These are phyloP conservation scores for Drosophila robusta DNA, from an alignment of 2,888 invertebrate genomes.

Conservation along the genomic window DNA sequence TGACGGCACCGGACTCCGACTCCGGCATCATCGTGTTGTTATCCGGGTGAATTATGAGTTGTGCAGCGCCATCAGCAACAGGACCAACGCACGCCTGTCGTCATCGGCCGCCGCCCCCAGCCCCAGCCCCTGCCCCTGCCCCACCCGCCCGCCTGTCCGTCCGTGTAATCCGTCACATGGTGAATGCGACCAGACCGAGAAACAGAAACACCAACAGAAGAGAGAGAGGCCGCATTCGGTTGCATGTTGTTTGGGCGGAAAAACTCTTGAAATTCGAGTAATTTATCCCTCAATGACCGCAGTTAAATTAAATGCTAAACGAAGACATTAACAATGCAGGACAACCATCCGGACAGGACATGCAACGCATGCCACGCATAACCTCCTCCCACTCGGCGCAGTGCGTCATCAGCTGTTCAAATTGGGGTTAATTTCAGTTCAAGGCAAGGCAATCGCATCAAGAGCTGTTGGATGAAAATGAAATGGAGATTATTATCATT, in stretches of 20 bases:
- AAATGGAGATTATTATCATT: background rate
- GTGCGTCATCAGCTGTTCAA: slow-evolving; percentile 11
- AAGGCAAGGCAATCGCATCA: slow-evolving; percentile 1
- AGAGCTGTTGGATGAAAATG: background rate
- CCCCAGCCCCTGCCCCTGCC: background rate
- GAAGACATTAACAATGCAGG: slow-evolving; percentile 79
- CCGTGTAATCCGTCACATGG: slow-evolving; percentile 61
- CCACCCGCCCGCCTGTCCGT: slow-evolving; percentile 15
- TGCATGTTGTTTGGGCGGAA: slow-evolving; percentile 25
- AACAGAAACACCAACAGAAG: background rate
- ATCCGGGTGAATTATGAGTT: slow-evolving; percentile 76
- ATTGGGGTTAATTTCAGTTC: slow-evolving; percentile 40
- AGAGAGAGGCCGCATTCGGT: slow-evolving; percentile 15
- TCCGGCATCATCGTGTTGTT: slow-evolving; percentile 48
- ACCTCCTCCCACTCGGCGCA: slow-evolving; percentile 11
- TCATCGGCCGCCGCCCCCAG: slow-evolving; percentile 16
- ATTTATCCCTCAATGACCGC: slow-evolving; percentile 72
- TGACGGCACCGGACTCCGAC: background rate
- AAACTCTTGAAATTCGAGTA: slow-evolving; percentile 56
- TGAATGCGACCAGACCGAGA: slow-evolving; percentile 29
- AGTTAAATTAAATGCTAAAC: slow-evolving; percentile 82
- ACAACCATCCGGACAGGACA: slow-evolving; percentile 23
- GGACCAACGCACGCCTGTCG: slow-evolving; percentile 47
- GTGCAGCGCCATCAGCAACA: slow-evolving; percentile 57
- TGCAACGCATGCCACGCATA: slow-evolving; percentile 21